A percentile compares a stretch with the other conserved stretches of the same genome.
Evolutionary conservation across 2,797 vertebrate species (phyloP).

Genomic region (Orestias chungarensis): DNA sequence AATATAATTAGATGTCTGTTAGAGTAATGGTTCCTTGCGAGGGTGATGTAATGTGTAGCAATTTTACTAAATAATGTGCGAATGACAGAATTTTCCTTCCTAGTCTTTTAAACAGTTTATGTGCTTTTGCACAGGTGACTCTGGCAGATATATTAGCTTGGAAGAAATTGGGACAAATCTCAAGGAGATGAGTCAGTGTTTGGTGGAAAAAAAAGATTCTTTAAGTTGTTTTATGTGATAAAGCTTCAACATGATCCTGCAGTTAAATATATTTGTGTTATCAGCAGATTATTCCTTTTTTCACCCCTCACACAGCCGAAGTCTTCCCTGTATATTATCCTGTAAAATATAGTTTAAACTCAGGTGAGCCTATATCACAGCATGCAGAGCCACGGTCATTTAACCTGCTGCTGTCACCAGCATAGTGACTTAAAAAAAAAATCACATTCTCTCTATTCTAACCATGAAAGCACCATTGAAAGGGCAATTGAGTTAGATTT

Average conservation of each 20-base stretch:
- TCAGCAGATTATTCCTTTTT: constrained; percentile 52
- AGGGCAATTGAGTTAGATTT: constrained; percentile 40
- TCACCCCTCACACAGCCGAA: constrained; percentile 18
- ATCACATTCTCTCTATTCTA: constrained; percentile 26
- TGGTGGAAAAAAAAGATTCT: constrained; percentile 18
- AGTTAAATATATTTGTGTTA: constrained; percentile 48
- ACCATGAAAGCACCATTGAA: constrained; percentile 32
- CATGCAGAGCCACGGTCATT: constrained; percentile 17
- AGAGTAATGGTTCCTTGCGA: constrained; percentile 56
- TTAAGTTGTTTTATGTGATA: constrained; percentile 21
- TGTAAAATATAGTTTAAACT: constrained; percentile 38
- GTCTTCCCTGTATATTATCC: constrained; percentile 20
- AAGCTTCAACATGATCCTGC: constrained; percentile 36
- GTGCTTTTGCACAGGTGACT: constrained; percentile 36
- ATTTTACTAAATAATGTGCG: constrained; percentile 60
- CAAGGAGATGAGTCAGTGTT: constrained; percentile 52
- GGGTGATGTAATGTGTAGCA: constrained; percentile 70
- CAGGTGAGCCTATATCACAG: constrained; percentile 55
- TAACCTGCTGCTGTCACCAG: not conserved
- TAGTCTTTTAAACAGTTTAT: constrained; percentile 39
- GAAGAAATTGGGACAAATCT: constrained; percentile 50
- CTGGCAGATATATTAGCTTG: constrained; percentile 36
- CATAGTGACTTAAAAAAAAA: constrained; percentile 6
- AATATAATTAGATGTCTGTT: constrained; percentile 75
- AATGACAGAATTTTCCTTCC: constrained; percentile 31